Percentiles rank a stretch among this genome's conserved stretches.
Conservation (phyloP, 1,140 invertebrate genomes). For the Pseudomyrmex sp. region DNA sequence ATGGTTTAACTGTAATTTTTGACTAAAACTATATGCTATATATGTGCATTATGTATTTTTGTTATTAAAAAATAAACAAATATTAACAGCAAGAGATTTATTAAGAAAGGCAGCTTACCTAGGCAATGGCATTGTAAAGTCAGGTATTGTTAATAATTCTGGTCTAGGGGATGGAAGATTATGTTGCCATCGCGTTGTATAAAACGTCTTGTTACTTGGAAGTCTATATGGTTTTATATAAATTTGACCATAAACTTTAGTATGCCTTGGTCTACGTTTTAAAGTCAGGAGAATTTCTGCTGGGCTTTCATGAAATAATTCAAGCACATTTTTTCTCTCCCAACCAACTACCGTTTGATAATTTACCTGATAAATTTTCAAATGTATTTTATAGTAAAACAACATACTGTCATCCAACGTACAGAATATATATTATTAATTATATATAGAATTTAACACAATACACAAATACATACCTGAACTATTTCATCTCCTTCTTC, state of each 20-base stretch:
- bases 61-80: conserved; percentile 1
- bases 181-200: conserved; percentile 88
- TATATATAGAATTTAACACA: neutral
- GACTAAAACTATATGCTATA: neutral
- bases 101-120: conserved; percentile 81
- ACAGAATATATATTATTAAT: no score
- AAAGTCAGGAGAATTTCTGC: conserved; percentile 93
- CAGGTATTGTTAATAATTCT: conserved; percentile 88
- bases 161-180: conserved; percentile 88
- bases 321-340: conserved; percentile 93
- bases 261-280: conserved; percentile 93
- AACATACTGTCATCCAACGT: conserved; percentile 3
- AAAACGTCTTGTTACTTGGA: conserved; percentile 90
- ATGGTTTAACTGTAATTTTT: neutral
- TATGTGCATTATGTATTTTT: neutral
- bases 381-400: conserved; percentile 31
- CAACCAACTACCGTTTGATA: conserved; percentile 97
- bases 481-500: conserved; percentile 97
- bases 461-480: conserved; percentile 86
- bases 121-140: conserved; percentile 87
- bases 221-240: conserved; percentile 92
- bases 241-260: conserved; percentile 93
- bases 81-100: conserved; percentile 14
- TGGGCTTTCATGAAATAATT: conserved; percentile 91
- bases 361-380: conserved; percentile 89